phyloP scores from a whole-genome alignment of 2,888 invertebrate genomes.

The Meiosimyza decipiens region DNA sequence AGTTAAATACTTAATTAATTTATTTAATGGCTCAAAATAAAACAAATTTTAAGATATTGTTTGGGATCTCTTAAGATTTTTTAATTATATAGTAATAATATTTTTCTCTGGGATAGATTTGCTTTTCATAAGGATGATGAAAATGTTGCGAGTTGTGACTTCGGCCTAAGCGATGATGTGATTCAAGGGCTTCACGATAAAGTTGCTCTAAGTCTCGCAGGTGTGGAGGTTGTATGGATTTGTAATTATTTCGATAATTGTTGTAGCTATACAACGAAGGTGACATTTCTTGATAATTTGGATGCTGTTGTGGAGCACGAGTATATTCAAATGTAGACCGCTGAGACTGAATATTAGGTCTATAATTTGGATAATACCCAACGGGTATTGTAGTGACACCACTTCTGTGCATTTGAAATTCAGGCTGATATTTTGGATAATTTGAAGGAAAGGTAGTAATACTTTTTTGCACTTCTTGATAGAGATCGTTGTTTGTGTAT shows the following conservation, averaged over 20 bases:
- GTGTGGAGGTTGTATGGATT: constrained; percentile 20
- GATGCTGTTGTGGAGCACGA: too few relatives aligned
- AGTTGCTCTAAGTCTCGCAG: constrained; percentile 33
- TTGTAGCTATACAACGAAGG: background rate
- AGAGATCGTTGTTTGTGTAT: too few relatives aligned
- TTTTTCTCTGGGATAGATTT: too few relatives aligned
- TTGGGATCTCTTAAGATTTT: too few relatives aligned
- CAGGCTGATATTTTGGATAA: background rate
- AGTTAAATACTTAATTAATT: too few relatives aligned
- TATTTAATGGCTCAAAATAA: too few relatives aligned
- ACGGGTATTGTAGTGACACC: background rate
- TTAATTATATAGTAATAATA: too few relatives aligned
- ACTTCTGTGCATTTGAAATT: background rate
- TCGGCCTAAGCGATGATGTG: background rate
- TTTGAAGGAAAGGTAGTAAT: background rate
- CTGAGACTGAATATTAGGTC: background rate
- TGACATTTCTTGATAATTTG: too few relatives aligned
- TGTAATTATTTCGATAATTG: background rate
- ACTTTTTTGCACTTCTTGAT: too few relatives aligned
- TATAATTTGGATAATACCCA: background rate
- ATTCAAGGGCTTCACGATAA: constrained; percentile 31
- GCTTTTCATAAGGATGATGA: too few relatives aligned
- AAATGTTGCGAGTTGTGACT: background rate
- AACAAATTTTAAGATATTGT: too few relatives aligned
- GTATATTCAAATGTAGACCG: too few relatives aligned